Evolutionary conservation across 1,140 invertebrate species (phyloP).

Genomic region (Diachasmimorpha longicaudata): DNA sequence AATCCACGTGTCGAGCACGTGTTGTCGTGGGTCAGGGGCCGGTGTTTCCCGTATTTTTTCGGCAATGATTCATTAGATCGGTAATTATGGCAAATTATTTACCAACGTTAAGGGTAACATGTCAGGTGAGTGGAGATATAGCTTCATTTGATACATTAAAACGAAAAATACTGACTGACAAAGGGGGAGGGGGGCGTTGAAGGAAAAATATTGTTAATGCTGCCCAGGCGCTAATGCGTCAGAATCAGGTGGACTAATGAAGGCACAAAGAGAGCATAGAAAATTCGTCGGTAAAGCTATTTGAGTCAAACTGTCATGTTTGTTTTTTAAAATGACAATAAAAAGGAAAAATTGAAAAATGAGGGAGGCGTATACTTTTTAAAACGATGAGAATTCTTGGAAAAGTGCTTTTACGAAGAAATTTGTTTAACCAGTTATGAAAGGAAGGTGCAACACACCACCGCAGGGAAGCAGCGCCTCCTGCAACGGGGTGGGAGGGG

Average conservation of each 20-base stretch:
- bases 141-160: too few species aligned
- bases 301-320: background rate
- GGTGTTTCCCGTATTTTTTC: slow-evolving; percentile 24
- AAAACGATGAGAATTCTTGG: slow-evolving; percentile 20
- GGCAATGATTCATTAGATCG: background rate
- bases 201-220: background rate
- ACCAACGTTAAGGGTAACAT: too few species aligned
- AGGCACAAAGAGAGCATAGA: background rate
- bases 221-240: background rate
- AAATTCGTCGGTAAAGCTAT: background rate
- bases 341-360: too few species aligned
- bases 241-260: background rate
- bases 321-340: too few species aligned
- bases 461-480: slow-evolving; percentile 22
- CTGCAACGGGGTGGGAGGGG: slow-evolving; percentile 24
- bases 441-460: slow-evolving; percentile 42
- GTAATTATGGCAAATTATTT: too few species aligned
- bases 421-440: slow-evolving; percentile 46
- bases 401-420: slow-evolving; percentile 46
- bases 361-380: background rate
- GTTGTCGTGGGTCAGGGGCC: slow-evolving; percentile 42
- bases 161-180: too few species aligned
- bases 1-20: slow-evolving; percentile 49
- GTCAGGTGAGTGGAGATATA: too few species aligned
- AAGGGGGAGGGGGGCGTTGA: too few species aligned